Base-by-base conservation (phyloP, 2,888 invertebrate genomes). In the Glaucopsyche alexis region DNA sequence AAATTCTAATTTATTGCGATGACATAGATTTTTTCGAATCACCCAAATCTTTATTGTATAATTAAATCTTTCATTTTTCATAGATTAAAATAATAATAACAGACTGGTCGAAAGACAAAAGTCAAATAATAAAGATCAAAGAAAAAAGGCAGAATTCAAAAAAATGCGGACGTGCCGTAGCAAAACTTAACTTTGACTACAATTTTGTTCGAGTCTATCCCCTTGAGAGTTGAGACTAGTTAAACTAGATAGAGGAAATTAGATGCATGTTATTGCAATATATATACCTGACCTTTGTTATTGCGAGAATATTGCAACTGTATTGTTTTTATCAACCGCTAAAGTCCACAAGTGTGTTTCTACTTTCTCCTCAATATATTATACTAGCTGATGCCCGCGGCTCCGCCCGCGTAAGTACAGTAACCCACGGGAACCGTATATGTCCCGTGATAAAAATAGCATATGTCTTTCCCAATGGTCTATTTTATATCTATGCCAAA, bases 181-280 rank as follows among this genome's bases (percentile, higher is more conserved):
- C 11, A 55, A 55, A 55, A 52, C 16, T 52, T 16, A 52, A 55
- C 16, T 55, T 19, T 55, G 55, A 16, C 55, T 55, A 19, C 55
- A 19, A 19, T 49, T 11, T 14, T 4, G 49, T 19, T 55, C 19
- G 52, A 55, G 19, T 55, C 55, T 55, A 55, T 55, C 55, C 19
- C 19, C 19, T 55, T 19, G 55, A 19, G 55, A 55, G 11, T 55
- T 19, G 55, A 19, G 55, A 55, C 55, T 55, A 19, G 19, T 5
- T 11, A 19, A 19, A 29, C 29, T 29, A 29, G 29, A 29, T 4
- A 19, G 55, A 55, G 55, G 55, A 55, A 55, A 55, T 55, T 19
- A 55, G 19, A 55, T 55, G 55, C 55, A 19, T 19, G 19, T 55
- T 55, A 55, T 55, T 55, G 55, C 55, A 55, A 19, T 55, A 55